phyloP scores from a whole-genome alignment of 2,888 invertebrate species.

The Notodromas monacha region DNA sequence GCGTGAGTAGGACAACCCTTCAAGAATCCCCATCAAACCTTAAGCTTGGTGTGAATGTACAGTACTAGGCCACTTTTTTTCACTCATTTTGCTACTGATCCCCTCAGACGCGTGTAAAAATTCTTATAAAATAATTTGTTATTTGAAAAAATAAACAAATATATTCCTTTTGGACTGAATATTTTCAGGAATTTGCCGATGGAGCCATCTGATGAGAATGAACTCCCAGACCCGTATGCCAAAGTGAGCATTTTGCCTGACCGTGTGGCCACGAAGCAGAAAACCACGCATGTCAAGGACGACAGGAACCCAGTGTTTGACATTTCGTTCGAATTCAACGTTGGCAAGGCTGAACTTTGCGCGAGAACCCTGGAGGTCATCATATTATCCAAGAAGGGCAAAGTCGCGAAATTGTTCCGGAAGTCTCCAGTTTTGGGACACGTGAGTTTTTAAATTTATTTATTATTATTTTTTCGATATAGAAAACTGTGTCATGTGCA shows the following conservation, averaged over 20 bases:
- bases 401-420: constrained; percentile 23
- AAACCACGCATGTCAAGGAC: constrained; percentile 43
- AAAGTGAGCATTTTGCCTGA: constrained; percentile 56
- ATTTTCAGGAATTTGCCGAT: constrained; percentile 37
- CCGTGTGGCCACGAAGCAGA: constrained; percentile 51
- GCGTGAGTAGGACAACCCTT: too few species aligned
- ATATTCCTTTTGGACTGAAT: too few species aligned
- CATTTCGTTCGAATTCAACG: constrained; percentile 58
- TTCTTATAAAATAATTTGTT: too few species aligned
- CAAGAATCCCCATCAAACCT: too few species aligned
- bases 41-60: too few species aligned
- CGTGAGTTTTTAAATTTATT: too few species aligned
- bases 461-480: too few species aligned
- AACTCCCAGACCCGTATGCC: constrained; percentile 62
- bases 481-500: too few species aligned
- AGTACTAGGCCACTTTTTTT: too few species aligned
- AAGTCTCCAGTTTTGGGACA: constrained; percentile 52
- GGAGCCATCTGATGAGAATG: constrained; percentile 42
- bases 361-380: constrained; percentile 45
- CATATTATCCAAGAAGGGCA: constrained; percentile 52
- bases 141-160: too few species aligned
- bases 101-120: too few species aligned
- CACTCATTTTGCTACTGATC: too few species aligned
- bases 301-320: constrained; percentile 68
- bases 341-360: constrained; percentile 43